Conservation (phyloP, 2,888 invertebrate genomes). For the Stenichneumon culpator region DNA sequence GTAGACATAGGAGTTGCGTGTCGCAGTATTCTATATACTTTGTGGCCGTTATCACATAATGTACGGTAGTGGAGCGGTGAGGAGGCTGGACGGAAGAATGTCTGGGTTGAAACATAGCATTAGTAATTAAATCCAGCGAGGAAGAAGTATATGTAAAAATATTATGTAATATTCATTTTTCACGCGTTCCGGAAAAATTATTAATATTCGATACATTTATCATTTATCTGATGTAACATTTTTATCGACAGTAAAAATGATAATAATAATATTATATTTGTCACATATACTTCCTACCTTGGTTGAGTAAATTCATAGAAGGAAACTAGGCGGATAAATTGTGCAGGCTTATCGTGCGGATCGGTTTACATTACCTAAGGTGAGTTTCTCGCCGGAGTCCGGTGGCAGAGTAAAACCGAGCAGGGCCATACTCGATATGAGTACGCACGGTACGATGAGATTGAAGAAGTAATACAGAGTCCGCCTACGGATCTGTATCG, state of each 20-base stretch:
- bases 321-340: conserved; percentile 70
- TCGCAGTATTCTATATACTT: conserved; percentile 43
- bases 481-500: conserved; percentile 97
- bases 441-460: conserved; percentile 99
- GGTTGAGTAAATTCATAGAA: conserved; percentile 12
- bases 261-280: conserved; percentile 3
- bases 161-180: not conserved
- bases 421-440: conserved; percentile 99
- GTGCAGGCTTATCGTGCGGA: conserved; percentile 65
- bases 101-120: conserved; percentile 6
- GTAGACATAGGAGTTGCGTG: conserved; percentile 28
- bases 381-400: conserved; percentile 98
- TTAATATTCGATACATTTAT: too few relatives aligned
- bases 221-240: too few relatives aligned
- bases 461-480: conserved; percentile 99
- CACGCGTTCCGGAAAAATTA: too few relatives aligned
- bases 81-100: conserved; percentile 17
- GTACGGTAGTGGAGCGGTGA: conserved; percentile 16
- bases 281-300: conserved; percentile 24
- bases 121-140: conserved; percentile 2
- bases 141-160: conserved; percentile 22
- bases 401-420: conserved; percentile 99
- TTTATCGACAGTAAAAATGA: not conserved
- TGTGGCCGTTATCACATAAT: conserved; percentile 27
- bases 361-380: conserved; percentile 90